Conservation (phyloP, 2,113 vertebrate species). For the Fulica atra region DNA sequence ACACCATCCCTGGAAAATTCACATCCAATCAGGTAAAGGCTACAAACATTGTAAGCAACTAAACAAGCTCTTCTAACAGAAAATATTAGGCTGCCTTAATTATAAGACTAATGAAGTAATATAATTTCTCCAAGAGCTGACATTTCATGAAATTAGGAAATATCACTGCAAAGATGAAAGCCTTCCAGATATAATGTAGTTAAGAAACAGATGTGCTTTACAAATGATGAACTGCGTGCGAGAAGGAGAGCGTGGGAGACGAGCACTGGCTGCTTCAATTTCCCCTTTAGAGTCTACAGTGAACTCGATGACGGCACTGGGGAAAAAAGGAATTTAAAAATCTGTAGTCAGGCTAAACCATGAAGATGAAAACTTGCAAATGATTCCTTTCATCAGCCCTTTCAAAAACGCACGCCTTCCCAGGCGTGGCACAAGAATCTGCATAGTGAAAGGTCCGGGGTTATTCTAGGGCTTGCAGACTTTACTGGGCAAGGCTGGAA, state of each 20-base stretch:
- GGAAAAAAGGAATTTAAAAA: too few species aligned
- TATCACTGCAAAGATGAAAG: background rate
- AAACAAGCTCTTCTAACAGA: background rate
- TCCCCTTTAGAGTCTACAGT: background rate
- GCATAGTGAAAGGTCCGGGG: background rate
- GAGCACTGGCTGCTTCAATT: background rate
- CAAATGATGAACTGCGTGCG: background rate
- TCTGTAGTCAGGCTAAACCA: background rate
- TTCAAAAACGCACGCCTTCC: background rate
- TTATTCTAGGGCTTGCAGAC: background rate
- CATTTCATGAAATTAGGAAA: background rate
- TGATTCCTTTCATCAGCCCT: background rate
- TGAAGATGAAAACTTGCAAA: background rate
- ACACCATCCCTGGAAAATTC: background rate
- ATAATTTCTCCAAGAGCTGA: background rate
- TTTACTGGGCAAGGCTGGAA: background rate
- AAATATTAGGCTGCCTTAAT: background rate
- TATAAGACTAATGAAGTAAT: background rate
- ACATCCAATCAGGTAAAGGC: background rate
- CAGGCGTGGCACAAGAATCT: background rate
- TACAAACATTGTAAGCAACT: background rate
- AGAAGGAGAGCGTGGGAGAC: background rate
- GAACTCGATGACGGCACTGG: rapidly evolving
- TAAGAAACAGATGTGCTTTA: constrained; percentile 9
- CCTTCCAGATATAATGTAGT: background rate